These are phyloP conservation scores for Thera britannica DNA, from an alignment of 2,888 invertebrate species.

Conservation along the genomic window DNA sequence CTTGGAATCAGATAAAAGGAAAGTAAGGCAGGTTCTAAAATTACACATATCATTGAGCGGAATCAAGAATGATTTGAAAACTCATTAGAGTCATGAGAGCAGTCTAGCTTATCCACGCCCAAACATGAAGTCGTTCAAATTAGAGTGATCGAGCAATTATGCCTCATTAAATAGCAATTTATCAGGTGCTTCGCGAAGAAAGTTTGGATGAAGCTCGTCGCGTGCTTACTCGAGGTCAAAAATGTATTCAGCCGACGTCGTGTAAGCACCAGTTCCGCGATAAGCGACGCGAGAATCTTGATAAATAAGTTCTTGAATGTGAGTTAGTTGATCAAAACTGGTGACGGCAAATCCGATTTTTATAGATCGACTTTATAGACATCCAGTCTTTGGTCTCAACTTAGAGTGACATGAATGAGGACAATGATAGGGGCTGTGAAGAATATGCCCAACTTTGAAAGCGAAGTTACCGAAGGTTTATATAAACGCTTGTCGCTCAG, in stretches of 20 bases:
- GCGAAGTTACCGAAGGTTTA: background rate
- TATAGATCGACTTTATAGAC: too few relatives aligned
- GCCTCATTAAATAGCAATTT: conserved; percentile 73
- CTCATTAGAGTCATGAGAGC: conserved; percentile 28
- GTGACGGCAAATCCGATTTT: too few relatives aligned
- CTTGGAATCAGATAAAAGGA: too few relatives aligned
- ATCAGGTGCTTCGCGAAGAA: conserved; percentile 64
- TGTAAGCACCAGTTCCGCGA: conserved; percentile 12
- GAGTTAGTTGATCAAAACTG: too few relatives aligned
- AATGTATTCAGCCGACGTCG: conserved; percentile 45
- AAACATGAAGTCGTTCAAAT: conserved; percentile 48
- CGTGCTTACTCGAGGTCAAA: conserved; percentile 55
- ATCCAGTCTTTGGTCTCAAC: too few relatives aligned
- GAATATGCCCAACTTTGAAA: background rate
- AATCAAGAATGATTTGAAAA: conserved; percentile 30
- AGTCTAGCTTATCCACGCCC: conserved; percentile 30
- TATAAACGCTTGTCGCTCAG: conserved; percentile 2
- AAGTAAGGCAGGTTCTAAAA: conserved; percentile 5
- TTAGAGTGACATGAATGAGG: too few relatives aligned
- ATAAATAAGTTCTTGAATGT: too few relatives aligned
- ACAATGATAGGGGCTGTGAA: too few relatives aligned
- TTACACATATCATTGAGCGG: conserved; percentile 23
- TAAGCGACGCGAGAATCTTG: conserved; percentile 5
- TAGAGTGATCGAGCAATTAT: conserved; percentile 63
- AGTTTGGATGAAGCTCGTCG: conserved; percentile 54